Conservation (phyloP, 2,797 vertebrate genomes). For the Propithecus perrieri region DNA sequence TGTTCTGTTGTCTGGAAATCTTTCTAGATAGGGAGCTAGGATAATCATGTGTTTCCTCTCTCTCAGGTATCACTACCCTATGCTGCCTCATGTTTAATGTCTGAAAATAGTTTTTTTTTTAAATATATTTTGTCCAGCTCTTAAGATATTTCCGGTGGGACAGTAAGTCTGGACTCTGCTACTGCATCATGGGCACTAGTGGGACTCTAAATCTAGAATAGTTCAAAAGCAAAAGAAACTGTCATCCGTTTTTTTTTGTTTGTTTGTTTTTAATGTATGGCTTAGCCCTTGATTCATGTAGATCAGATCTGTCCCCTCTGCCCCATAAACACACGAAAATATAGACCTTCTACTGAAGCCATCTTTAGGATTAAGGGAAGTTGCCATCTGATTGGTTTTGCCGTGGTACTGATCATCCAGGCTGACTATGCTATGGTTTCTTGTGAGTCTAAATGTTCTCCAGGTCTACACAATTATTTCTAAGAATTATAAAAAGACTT, state of each 20-base stretch:
- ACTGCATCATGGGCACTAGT: not conserved
- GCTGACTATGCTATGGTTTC: not conserved
- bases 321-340: not conserved
- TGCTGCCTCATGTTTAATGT: not conserved
- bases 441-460: slow-evolving; percentile 30
- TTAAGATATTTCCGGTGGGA: not conserved
- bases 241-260: not conserved
- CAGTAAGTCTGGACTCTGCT: not conserved
- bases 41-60: not conserved
- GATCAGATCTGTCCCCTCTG: not conserved
- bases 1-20: not conserved
- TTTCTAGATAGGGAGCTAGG: not conserved
- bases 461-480: not conserved
- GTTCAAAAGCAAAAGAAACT: slow-evolving; percentile 6
- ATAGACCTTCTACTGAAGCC: not conserved
- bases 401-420: not conserved
- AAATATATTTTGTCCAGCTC: not conserved
- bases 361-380: slow-evolving; percentile 12
- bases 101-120: not conserved
- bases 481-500: slow-evolving; percentile 21
- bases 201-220: not conserved
- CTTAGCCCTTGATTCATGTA: not conserved
- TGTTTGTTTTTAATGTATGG: not conserved
- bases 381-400: not conserved
- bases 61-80: not conserved